These are phyloP conservation scores for Lytechinus pictus DNA, from an alignment of 35 echinoderm and acorn worm species.

Conservation along the genomic window DNA sequence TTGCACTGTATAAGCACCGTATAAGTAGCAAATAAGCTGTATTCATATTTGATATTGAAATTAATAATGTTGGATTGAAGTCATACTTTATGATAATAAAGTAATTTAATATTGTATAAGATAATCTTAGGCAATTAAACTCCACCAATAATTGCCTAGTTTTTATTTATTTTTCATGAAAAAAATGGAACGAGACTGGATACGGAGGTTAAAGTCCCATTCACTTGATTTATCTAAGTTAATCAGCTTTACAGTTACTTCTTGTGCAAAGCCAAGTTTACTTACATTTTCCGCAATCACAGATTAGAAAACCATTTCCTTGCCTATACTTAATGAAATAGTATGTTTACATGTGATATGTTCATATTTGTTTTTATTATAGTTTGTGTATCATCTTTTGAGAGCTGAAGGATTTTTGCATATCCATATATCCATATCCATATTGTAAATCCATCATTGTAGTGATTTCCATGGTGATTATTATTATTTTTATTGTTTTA, in stretches of 20 bases:
- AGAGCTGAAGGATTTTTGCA: no score
- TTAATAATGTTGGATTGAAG: not conserved
- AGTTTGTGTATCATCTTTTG: no score
- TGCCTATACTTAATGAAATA: not conserved
- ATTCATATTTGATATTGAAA: not conserved
- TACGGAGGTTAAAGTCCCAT: not conserved
- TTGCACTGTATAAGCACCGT: not conserved
- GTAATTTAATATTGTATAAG: not conserved
- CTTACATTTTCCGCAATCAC: not conserved
- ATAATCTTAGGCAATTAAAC: not conserved
- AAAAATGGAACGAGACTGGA: not conserved
- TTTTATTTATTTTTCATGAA: not conserved
- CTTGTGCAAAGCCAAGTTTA: not conserved
- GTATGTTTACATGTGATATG: not conserved
- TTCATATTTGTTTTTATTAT: not conserved
- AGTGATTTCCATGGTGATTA: no score
- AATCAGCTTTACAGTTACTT: not conserved
- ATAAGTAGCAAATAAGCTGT: not conserved
- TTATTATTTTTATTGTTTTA: no score
- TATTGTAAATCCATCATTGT: no score
- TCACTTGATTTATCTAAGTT: not conserved
- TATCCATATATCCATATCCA: no score
- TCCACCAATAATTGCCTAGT: not conserved
- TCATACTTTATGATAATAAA: not conserved
- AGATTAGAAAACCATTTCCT: constrained; percentile 2